Conservation (phyloP, 2,888 invertebrate genomes). For the Hofmannophila pseudospretella region DNA sequence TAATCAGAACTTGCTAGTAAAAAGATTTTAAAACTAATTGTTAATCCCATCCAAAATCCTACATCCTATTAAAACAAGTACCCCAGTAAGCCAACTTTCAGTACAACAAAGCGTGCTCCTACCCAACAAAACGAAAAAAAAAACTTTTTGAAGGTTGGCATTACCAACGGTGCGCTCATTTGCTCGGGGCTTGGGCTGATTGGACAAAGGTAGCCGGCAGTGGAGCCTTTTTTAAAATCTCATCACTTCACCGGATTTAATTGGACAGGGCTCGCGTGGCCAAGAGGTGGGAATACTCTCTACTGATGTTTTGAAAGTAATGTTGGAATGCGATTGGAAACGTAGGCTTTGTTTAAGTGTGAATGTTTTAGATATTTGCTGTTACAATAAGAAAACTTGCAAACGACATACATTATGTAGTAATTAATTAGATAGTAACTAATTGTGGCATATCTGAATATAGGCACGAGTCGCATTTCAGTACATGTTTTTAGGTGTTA, state of each 20-base stretch:
- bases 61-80: neutral
- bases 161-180: slow-evolving; percentile 5
- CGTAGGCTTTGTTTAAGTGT: no score
- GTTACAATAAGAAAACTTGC: no score
- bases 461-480: no score
- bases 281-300: neutral
- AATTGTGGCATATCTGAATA: no score
- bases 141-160: slow-evolving; percentile 1
- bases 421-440: no score
- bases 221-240: slow-evolving; percentile 11
- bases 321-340: neutral
- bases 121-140: neutral
- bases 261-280: slow-evolving; percentile 6
- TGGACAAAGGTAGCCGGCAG: slow-evolving; percentile 9
- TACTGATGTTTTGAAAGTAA: neutral
- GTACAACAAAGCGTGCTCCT: neutral
- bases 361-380: no score
- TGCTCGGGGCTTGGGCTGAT: slow-evolving; percentile 9
- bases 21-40: neutral
- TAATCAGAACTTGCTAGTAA: no score
- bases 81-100: neutral
- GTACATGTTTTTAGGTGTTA: no score
- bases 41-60: neutral
- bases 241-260: slow-evolving; percentile 13
- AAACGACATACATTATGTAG: no score